phyloP scores from a whole-genome alignment of 2,888 invertebrate species.

The Smittia aterrima region DNA sequence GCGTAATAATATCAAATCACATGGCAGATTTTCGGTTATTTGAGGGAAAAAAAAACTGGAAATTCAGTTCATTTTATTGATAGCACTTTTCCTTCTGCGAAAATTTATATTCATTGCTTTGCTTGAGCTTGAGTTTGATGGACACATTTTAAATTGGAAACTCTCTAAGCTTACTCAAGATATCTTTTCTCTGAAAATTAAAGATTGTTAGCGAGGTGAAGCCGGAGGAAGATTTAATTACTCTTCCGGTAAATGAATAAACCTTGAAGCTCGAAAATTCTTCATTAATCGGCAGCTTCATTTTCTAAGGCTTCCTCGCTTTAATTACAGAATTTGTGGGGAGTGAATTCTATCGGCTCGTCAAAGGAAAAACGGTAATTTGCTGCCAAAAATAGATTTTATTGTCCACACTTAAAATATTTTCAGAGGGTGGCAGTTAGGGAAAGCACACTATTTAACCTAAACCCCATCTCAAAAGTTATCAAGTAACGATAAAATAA shows the following conservation, averaged over 20 bases:
- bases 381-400: background rate
- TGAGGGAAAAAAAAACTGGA: no score
- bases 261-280: no score
- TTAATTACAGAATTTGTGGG: slow-evolving; percentile 28
- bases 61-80: slow-evolving; percentile 25
- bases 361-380: slow-evolving; percentile 3
- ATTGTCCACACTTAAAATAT: background rate
- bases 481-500: background rate
- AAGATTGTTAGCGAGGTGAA: no score
- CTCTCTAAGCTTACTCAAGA: no score
- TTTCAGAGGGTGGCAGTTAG: no score
- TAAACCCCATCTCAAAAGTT: background rate
- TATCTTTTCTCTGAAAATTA: no score
- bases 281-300: no score
- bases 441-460: background rate
- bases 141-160: no score
- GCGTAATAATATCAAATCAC: slow-evolving; percentile 33
- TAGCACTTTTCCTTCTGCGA: background rate
- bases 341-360: no score
- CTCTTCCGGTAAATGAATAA: no score
- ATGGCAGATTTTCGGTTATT: slow-evolving; percentile 23
- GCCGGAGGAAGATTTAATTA: no score
- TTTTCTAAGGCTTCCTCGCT: background rate
- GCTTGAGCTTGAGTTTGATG: no score
- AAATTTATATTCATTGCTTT: background rate